phyloP scores from a whole-genome alignment of 2,113 vertebrate species.

The Pardalotus punctatus region DNA sequence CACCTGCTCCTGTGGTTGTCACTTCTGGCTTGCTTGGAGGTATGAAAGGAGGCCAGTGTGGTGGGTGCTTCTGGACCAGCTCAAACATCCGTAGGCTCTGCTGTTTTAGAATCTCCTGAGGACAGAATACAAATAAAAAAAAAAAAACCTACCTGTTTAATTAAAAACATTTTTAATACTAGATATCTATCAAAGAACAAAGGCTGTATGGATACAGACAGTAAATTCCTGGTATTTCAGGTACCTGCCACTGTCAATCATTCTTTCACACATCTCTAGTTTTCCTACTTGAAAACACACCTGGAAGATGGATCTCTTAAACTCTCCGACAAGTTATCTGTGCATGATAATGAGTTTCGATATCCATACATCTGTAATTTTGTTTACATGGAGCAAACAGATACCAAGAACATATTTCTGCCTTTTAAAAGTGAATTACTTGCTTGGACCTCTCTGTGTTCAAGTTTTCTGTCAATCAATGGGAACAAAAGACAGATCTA shows the following conservation, averaged over 20 bases:
- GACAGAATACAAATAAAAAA: background rate
- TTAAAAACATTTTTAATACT: background rate
- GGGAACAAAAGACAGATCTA: background rate
- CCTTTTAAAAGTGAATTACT: background rate
- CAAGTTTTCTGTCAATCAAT: background rate
- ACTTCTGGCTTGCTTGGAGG: constrained; percentile 86
- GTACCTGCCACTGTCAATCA: background rate
- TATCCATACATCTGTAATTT: background rate
- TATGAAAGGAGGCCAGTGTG: constrained; percentile 87
- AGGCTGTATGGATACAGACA: background rate
- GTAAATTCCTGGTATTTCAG: background rate
- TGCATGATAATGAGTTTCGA: background rate
- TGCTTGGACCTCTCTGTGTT: background rate
- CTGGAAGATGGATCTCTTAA: background rate
- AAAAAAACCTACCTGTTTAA: background rate
- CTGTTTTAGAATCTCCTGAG: constrained; percentile 82
- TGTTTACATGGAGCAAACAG: background rate
- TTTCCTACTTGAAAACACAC: background rate
- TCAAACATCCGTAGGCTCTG: constrained; percentile 87
- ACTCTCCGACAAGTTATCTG: background rate
- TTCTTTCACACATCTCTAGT: background rate
- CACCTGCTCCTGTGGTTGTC: constrained; percentile 87
- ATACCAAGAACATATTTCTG: background rate
- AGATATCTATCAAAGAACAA: background rate
- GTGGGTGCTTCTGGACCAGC: constrained; percentile 85